Base-by-base conservation (phyloP, 2,797 vertebrate species). In the Amblyraja radiata region DNA sequence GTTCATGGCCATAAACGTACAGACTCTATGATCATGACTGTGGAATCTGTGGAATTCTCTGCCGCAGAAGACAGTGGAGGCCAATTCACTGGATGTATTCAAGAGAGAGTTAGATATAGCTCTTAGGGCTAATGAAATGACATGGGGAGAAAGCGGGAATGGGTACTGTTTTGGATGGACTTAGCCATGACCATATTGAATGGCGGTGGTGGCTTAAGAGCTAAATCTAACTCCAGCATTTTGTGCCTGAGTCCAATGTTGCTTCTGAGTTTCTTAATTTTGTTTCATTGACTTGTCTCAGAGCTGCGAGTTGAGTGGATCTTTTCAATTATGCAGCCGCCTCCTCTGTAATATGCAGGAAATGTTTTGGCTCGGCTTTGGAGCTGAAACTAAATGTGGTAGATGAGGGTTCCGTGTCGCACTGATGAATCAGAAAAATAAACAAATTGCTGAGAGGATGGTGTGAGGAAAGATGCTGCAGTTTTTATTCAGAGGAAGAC, bases 331-430 rank as follows among this genome's bases (percentile, higher is more conserved):
- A 68, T 88, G n/a, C 63, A 88, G 61, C n/a, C n/a, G 8, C 63
- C 63, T 88, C n/a, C 63, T 88, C 84, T 88, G 61, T 84, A 5
- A 63, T 88, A 88, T 36, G n/a, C 63, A 88, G 68, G 65, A 65
- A 88, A 68, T 88, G 32, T 88, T 88, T 36, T 88, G n/a, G 84
- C 84, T 36, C 63, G 21, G 16, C 28, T 65, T 65, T 68, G n/a
- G 61, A 65, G 2, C n/a, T 2, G n/a, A 65, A 65, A 88, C 36
- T 36, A 88, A 36, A 65, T 7, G 14, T 18, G 16, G 28, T 36
- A 88, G 36, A 88, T 16, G 13, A 88, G 58, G 61, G 68, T 63
- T 36, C 61, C 4, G 28, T 32, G 65, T 32, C 32, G 9, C 63
- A 23, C 63, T 68, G 63, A 68, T 63, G n/a, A 88, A 88, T 68